phyloP scores from a whole-genome alignment of 2,888 invertebrate species.

The Barypeithes pellucidus region DNA sequence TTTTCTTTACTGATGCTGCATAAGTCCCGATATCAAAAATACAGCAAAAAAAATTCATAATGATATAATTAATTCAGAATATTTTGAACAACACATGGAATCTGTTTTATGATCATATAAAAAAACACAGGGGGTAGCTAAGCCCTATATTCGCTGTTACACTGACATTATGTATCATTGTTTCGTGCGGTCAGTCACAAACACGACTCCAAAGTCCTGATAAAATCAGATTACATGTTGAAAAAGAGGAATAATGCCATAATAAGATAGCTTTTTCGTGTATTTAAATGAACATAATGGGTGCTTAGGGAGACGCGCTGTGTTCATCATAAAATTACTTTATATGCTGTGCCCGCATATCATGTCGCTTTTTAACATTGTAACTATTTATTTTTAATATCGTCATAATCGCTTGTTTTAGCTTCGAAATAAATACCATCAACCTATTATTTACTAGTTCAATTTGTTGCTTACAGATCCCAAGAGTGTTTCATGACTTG shows the following conservation, averaged over 20 bases:
- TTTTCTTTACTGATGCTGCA: too few species aligned
- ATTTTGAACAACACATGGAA: neutral
- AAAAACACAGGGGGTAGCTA: neutral
- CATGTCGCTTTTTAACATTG: slow-evolving; percentile 32
- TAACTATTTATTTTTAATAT: slow-evolving; percentile 20
- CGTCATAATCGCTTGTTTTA: neutral
- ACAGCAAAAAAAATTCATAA: neutral
- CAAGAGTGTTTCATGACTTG: neutral
- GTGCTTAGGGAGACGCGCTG: slow-evolving; percentile 51
- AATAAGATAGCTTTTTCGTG: slow-evolving; percentile 62
- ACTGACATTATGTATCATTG: slow-evolving; percentile 41
- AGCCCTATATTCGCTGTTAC: slow-evolving; percentile 16
- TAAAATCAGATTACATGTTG: slow-evolving; percentile 59
- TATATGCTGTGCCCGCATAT: slow-evolving; percentile 52
- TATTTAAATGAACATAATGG: slow-evolving; percentile 59
- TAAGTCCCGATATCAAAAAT: neutral
- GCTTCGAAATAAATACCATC: neutral
- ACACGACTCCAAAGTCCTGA: slow-evolving; percentile 29
- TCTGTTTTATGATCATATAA: slow-evolving; percentile 9
- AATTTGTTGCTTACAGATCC: neutral
- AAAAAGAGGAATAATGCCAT: slow-evolving; percentile 60
- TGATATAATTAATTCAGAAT: neutral
- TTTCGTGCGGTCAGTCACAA: slow-evolving; percentile 45
- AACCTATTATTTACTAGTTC: too few species aligned
- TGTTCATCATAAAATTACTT: slow-evolving; percentile 56